A percentile compares a stretch with the other conserved stretches of the same genome.
These are phyloP conservation scores for Latheticus oryzae DNA, from an alignment of 2,888 invertebrate species.

Conservation along the genomic window DNA sequence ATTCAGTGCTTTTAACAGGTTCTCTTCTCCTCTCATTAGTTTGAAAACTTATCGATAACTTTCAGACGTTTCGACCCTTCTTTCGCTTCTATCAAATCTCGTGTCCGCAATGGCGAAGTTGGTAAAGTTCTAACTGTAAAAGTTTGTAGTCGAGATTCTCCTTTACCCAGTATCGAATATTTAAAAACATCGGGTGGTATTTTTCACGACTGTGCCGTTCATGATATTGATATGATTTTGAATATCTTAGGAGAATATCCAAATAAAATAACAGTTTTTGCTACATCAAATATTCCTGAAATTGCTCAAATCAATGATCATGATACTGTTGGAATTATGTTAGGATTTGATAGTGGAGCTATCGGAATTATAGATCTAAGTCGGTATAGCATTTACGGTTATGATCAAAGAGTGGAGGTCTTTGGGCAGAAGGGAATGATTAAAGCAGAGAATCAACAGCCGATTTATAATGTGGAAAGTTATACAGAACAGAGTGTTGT, in stretches of 20 bases:
- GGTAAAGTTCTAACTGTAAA: slow-evolving; percentile 75
- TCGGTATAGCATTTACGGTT: slow-evolving; percentile 73
- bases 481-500: slow-evolving; percentile 64
- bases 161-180: slow-evolving; percentile 73
- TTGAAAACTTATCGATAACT: no score
- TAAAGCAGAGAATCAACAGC: slow-evolving; percentile 69
- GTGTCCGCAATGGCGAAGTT: slow-evolving; percentile 70
- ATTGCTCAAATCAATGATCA: slow-evolving; percentile 72
- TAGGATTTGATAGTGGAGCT: slow-evolving; percentile 74
- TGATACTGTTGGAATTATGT: slow-evolving; percentile 72
- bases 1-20: slow-evolving; percentile 73
- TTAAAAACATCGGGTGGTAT: slow-evolving; percentile 74
- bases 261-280: slow-evolving; percentile 68
- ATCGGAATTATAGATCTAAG: slow-evolving; percentile 74
- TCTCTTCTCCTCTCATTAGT: no score
- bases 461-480: slow-evolving; percentile 65
- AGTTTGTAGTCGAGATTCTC: slow-evolving; percentile 74
- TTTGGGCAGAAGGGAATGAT: slow-evolving; percentile 73
- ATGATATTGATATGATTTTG: slow-evolving; percentile 75
- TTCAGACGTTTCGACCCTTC: slow-evolving; percentile 74
- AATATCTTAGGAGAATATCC: slow-evolving; percentile 76
- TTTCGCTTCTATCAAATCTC: slow-evolving; percentile 66
- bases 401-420: slow-evolving; percentile 76
- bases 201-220: slow-evolving; percentile 77
- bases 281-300: slow-evolving; percentile 70